Evolutionary conservation across 2,113 vertebrate genomes (phyloP).

Genomic region (Odobenus rosmarus): DNA sequence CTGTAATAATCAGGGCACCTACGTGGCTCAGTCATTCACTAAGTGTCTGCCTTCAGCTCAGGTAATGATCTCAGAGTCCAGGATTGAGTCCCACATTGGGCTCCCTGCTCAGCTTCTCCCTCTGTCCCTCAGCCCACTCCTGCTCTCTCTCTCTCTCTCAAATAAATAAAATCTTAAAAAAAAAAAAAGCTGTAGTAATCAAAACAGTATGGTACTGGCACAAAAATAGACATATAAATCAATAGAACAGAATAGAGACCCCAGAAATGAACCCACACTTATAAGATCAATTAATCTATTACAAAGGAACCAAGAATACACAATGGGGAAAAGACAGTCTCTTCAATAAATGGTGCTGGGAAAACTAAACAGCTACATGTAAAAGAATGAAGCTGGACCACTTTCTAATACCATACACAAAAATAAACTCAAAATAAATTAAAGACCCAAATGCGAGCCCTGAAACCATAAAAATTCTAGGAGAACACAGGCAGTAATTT

Average conservation of each 20-base stretch:
- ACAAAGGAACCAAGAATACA: background rate
- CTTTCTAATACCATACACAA: background rate
- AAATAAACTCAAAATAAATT: background rate
- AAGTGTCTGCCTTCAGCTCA: too few species aligned
- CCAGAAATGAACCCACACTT: background rate
- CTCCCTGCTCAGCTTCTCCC: too few species aligned
- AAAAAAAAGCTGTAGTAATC: too few species aligned
- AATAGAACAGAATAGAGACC: background rate
- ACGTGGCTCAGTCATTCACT: too few species aligned
- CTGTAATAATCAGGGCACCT: too few species aligned
- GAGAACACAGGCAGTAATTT: background rate
- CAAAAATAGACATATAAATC: background rate
- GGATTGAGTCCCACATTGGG: too few species aligned
- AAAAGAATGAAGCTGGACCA: background rate
- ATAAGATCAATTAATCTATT: background rate
- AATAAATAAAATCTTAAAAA: too few species aligned
- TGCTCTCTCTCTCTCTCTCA: too few species aligned
- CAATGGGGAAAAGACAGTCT: background rate
- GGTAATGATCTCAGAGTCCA: too few species aligned
- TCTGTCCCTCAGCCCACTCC: too few species aligned
- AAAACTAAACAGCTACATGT: background rate
- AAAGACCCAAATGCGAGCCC: background rate
- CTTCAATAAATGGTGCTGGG: background rate
- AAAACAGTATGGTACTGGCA: background rate
- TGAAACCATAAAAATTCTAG: background rate